phyloP scores from a whole-genome alignment of 2,113 vertebrate genomes.

The Vimba vimba region DNA sequence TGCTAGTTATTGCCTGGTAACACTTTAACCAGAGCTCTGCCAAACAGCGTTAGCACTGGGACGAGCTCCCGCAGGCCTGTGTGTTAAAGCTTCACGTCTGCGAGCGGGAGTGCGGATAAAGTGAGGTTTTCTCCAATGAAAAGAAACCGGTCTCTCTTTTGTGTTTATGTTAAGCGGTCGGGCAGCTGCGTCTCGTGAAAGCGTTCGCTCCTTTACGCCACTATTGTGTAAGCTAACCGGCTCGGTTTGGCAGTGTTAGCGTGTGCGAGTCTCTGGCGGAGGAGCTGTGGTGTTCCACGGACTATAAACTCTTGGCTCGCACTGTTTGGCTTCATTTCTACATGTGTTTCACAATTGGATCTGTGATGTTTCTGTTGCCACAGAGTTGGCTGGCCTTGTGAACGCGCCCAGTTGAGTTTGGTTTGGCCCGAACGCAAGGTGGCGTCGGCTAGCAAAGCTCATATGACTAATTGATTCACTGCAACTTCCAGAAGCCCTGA shows the following conservation, averaged over 20 bases:
- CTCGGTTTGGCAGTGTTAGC: conserved; percentile 16
- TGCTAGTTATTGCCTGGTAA: conserved; percentile 45
- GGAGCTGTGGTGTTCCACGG: too few species aligned
- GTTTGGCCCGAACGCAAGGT: conserved; percentile 15
- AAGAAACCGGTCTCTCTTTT: conserved; percentile 68
- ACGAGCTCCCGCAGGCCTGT: conserved; percentile 23
- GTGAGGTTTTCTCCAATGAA: conserved; percentile 57
- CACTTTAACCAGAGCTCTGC: conserved; percentile 46
- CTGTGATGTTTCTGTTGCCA: conserved; percentile 8
- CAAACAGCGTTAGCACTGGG: background rate
- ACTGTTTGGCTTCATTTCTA: background rate
- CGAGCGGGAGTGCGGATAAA: conserved; percentile 67
- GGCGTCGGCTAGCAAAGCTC: background rate
- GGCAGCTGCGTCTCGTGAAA: conserved; percentile 76
- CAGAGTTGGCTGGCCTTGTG: background rate
- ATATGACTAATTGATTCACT: conserved; percentile 48
- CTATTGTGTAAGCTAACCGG: conserved; percentile 27
- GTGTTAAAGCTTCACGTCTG: conserved; percentile 45
- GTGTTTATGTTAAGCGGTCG: conserved; percentile 79
- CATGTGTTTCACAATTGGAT: background rate
- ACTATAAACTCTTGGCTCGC: background rate
- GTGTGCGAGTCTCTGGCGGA: too few species aligned
- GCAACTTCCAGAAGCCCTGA: conserved; percentile 10
- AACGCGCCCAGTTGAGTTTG: conserved; percentile 4
- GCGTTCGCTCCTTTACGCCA: conserved; percentile 26